Base-by-base conservation (phyloP, 2,797 vertebrate genomes). In the Coendou prehensilis region DNA sequence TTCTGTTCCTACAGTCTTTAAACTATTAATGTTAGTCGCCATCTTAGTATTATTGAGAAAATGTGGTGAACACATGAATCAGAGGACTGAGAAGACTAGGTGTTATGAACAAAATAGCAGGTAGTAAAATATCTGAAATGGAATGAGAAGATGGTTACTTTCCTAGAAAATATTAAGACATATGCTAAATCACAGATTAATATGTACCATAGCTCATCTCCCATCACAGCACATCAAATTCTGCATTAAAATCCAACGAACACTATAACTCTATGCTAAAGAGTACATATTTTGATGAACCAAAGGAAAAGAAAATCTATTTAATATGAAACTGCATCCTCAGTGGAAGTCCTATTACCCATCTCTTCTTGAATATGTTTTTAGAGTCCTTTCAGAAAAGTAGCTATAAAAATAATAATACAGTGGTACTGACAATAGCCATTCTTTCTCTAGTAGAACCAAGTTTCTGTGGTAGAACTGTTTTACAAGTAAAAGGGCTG, bases 221-320 rank as follows among this genome's bases (percentile, higher is more conserved):
- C 75, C 45, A 37, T 8, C 67, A 26, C 0, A 50, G 56, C 15
- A 82, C 81, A 61, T 67, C 64, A 69, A 67, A 91, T 54, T 78
- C 92, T 83, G 78, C 67, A 23, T 75, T 85, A 64, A 90, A 79
- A 85, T 87, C n/a, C 14, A 54, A n/a, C 30, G 83, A 86, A 64
- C 30, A 37, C n/a, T 13, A 2, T 13, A 89, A 47, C 64, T n/a
- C 1, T 37, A 63, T 41, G n/a, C 56, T 37, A 41, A 15, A n/a
- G 3, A 37, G 57, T 33, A 14, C 47, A 33, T 50, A 80, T 95
- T 78, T 82, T 86, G 47, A 30, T 47, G 45, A 91, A 37, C 26
- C 73, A 76, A 78, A 94, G 45, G 50, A 87, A 59, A 87, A 82
- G 59, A 89, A 87, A 91, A 15, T 75, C 79, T 52, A 50, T 54